Evolutionary conservation across 1,140 invertebrate species (phyloP).

Genomic region (Bombyx mandarina): DNA sequence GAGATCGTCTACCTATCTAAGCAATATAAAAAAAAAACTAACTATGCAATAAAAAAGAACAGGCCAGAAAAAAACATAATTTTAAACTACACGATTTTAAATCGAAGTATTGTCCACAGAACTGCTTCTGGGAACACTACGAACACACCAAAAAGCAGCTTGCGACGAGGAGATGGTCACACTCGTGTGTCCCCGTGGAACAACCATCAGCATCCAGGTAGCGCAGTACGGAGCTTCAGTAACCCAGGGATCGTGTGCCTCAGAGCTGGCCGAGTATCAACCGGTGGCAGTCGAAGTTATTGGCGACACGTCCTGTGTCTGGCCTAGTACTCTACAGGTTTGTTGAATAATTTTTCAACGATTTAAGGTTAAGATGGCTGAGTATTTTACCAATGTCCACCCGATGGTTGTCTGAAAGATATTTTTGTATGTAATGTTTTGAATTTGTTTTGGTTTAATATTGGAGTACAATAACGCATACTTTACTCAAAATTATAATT

Average conservation of each 20-base stretch:
- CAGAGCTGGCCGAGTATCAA: slow-evolving; percentile 78
- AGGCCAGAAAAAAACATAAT: neutral
- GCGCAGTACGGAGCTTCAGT: slow-evolving; percentile 72
- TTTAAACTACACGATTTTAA: neutral
- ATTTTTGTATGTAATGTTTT: too few relatives aligned
- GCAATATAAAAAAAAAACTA: too few relatives aligned
- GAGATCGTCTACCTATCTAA: too few relatives aligned
- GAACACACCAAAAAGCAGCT: slow-evolving; percentile 88
- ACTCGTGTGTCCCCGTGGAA: slow-evolving; percentile 87
- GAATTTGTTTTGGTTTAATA: too few relatives aligned
- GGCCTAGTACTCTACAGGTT: slow-evolving; percentile 72
- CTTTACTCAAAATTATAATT: too few relatives aligned
- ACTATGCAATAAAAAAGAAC: too few relatives aligned
- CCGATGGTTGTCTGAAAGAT: too few relatives aligned
- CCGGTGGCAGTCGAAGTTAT: slow-evolving; percentile 66
- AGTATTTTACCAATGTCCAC: too few relatives aligned
- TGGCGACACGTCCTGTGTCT: slow-evolving; percentile 63
- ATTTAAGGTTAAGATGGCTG: neutral
- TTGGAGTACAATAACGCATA: too few relatives aligned
- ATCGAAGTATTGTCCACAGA: slow-evolving; percentile 70
- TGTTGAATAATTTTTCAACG: slow-evolving; percentile 8
- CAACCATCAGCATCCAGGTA: slow-evolving; percentile 88
- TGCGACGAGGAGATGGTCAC: slow-evolving; percentile 90
- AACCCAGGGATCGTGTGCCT: slow-evolving; percentile 75
- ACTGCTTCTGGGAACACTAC: slow-evolving; percentile 87